These are phyloP conservation scores for Myzus persicae DNA, from an alignment of 1,140 invertebrate genomes.

Conservation along the genomic window DNA sequence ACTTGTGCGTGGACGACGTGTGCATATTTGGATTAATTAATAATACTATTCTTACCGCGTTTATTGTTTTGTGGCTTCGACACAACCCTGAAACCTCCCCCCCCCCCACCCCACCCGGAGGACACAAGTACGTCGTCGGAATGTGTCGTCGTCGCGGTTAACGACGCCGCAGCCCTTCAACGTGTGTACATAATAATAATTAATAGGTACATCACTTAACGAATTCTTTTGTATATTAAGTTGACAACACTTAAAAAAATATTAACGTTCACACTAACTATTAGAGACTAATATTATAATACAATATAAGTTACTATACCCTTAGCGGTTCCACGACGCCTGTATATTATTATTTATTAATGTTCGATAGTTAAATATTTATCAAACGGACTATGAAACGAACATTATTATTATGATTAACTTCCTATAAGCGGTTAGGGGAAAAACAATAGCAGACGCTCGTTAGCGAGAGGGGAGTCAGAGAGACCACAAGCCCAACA, in stretches of 20 bases:
- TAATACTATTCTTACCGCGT: not conserved
- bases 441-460: not conserved
- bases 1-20: not conserved
- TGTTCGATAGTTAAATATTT: slow-evolving; percentile 5
- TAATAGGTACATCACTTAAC: slow-evolving; percentile 13
- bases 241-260: slow-evolving; percentile 42
- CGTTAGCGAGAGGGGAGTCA: not conserved
- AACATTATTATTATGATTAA: slow-evolving; percentile 21
- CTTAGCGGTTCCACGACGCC: not conserved
- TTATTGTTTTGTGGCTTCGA: not conserved
- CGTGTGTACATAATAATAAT: slow-evolving; percentile 23
- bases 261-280: not conserved
- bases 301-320: not conserved
- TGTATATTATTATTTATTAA: not conserved
- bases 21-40: slow-evolving; percentile 20
- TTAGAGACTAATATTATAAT: not conserved
- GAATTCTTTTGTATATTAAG: not conserved
- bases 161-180: slow-evolving; percentile 24
- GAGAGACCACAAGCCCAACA: not conserved
- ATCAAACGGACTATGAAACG: not conserved
- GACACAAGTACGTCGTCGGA: not conserved
- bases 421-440: not conserved
- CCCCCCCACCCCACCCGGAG: no score
- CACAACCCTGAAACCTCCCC: not conserved
- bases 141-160: slow-evolving; percentile 22